These are phyloP conservation scores for Staurois parvus DNA, from an alignment of 2,797 vertebrate genomes.

Conservation along the genomic window DNA sequence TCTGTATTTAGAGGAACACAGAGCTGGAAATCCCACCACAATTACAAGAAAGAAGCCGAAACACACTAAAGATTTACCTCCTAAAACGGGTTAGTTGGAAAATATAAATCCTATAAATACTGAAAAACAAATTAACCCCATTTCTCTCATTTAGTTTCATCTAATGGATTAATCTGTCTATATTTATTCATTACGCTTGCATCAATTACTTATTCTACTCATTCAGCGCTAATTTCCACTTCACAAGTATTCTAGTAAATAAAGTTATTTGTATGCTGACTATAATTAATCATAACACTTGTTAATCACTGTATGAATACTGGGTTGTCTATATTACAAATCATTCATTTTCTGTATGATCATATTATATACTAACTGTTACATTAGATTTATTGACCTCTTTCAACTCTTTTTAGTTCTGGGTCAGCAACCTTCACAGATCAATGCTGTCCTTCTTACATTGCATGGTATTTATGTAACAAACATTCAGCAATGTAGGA, in stretches of 20 bases:
- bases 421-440: not conserved
- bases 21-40: slow-evolving; percentile 26
- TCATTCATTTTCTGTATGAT: not conserved
- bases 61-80: slow-evolving; percentile 3
- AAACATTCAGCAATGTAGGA: not conserved
- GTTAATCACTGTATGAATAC: not conserved
- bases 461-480: not conserved
- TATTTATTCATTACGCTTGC: slow-evolving; percentile 11
- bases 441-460: not conserved
- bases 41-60: not conserved
- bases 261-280: slow-evolving; percentile 23
- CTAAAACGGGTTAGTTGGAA: not conserved
- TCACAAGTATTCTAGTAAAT: slow-evolving; percentile 24
- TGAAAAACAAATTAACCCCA: not conserved
- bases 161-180: not conserved
- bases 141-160: slow-evolving; percentile 3
- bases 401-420: not conserved
- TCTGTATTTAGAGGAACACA: slow-evolving; percentile 24
- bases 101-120: not conserved
- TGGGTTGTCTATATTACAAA: not conserved
- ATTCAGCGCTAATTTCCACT: slow-evolving; percentile 1
- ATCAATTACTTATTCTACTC: slow-evolving; percentile 12
- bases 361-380: not conserved
- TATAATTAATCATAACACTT: slow-evolving; percentile 13
- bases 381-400: not conserved